Base-by-base conservation (phyloP, 1,140 invertebrate genomes). In the Bombus haemorrhoidalis region DNA sequence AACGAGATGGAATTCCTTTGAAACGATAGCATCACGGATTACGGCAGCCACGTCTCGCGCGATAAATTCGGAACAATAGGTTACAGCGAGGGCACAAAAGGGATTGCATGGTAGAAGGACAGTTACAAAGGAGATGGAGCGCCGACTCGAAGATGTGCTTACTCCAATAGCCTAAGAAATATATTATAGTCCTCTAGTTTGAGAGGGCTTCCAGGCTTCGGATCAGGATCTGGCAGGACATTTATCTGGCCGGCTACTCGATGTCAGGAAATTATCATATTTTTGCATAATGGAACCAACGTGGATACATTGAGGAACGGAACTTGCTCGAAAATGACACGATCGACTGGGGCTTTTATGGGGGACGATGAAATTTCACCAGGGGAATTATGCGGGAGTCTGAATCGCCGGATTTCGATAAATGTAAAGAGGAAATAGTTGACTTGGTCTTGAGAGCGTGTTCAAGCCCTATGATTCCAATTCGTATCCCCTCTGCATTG, bases 261-360 rank as follows among this genome's bases (percentile, higher is more conserved):
- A 66, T 86, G 73, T 81, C 75, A 41, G 34, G 79, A 68, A 87
- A 93, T 93, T 93, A 93, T 93, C 92, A 93, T 93, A 93, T 91
- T 92, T 93, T 93, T 92, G 92, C 92, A 93, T 93, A 93, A 93
- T 93, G 87, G 89, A 92, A 93, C 92, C 91, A 88, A 91, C 85
- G 86, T 77, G 76, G 87, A 76, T 62, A 47, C 15, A 5, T 25
- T 6, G 71, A 6, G 32, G 13, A 57, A 25, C 9, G 47, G 25
- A 6, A 37, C 25, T 28, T 34, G 18, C 34, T 32, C 34, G 47
- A 66, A 71, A 84, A 84, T 78, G 64, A 76, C 81, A 37, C 66
- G 75, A 37, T 84, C 75, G 75, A 43, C 39, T 66, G 59, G 1
- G 22, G 18, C 64, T 76, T 83, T 76, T 76, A 83, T 37, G 41